Evolutionary conservation across 2,113 vertebrate species (phyloP), one percentile per base, ranked within the genome.

Genomic region (Oceanodroma tethys): DNA sequence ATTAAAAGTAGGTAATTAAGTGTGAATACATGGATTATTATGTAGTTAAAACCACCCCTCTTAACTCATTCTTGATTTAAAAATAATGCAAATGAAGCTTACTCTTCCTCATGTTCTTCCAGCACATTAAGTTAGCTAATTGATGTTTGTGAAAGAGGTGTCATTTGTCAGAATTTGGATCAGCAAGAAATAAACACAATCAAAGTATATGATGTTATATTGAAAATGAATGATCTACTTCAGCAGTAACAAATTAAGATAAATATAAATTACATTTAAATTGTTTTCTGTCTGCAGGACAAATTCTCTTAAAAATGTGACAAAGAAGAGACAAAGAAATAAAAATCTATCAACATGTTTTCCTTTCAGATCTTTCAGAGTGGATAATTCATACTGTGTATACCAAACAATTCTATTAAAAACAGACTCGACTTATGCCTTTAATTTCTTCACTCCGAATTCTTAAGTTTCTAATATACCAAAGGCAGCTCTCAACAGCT

Each of bases 201-300:
- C 16, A 79, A 74, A 93, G 9, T 58, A 36, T 12, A 63, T 80
- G 63, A 45, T 62, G 47, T 47, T 58, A 18, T 55, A 50, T 45
- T 60, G 38, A 87, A 94, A 93, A 90, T 62, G 1, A 92, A 81
- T 87, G 84, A 72, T 80, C 34, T 81, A 32, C 16, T 91, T 92
- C 11, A 75, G 11, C 18, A 91, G 53, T 94, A 93, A 83, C 3
- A 86, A 86, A 82, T 92, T 93, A 86, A 86, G 66, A 95, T 92
- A 85, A 97, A 92, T 68, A 80, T 9, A 95, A 97, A 45, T 52
- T 80, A 12, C 22, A 87, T 95, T 96, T 80, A 62, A 91, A 66
- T 74, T 85, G 2, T 29, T 92, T 84, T 91, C 48, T 86, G 20
- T 72, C 30, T 85, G 11, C 5, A 93, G 67, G 22, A 55, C 14